These are phyloP conservation scores for Periphyllus acericola DNA, from an alignment of 2,888 invertebrate species.

Conservation along the genomic window DNA sequence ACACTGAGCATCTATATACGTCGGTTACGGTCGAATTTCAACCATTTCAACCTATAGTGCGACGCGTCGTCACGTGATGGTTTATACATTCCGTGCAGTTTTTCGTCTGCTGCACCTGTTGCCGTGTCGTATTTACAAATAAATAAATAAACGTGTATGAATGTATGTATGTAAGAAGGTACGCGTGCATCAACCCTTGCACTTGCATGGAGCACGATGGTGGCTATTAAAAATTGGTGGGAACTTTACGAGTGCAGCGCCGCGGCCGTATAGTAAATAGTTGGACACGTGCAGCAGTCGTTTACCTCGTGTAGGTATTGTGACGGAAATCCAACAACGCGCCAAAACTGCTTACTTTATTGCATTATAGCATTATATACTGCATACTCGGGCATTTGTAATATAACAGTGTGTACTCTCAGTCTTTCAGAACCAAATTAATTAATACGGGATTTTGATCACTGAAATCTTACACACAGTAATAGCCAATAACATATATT, in stretches of 20 bases:
- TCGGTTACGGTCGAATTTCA: neutral
- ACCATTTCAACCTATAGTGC: neutral
- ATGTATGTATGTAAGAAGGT: neutral
- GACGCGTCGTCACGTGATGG: neutral
- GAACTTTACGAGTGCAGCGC: neutral
- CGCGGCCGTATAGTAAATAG: neutral
- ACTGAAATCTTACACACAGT: no score
- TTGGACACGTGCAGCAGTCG: neutral
- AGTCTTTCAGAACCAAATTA: no score
- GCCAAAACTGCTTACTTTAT: neutral
- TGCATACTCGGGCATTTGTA: no score
- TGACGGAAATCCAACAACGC: no score
- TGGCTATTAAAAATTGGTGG: neutral
- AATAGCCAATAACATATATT: no score
- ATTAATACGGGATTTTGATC: no score
- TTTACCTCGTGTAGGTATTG: neutral
- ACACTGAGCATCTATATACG: neutral
- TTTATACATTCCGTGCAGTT: neutral
- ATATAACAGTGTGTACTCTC: no score
- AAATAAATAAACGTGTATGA: neutral
- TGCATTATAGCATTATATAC: no score
- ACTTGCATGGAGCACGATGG: neutral
- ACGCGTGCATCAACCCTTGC: neutral
- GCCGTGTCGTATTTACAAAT: neutral
- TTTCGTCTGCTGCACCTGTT: constrained; percentile 2